Evolutionary conservation across 1,140 invertebrate genomes (phyloP).

Genomic region (Listronotus bonariensis): DNA sequence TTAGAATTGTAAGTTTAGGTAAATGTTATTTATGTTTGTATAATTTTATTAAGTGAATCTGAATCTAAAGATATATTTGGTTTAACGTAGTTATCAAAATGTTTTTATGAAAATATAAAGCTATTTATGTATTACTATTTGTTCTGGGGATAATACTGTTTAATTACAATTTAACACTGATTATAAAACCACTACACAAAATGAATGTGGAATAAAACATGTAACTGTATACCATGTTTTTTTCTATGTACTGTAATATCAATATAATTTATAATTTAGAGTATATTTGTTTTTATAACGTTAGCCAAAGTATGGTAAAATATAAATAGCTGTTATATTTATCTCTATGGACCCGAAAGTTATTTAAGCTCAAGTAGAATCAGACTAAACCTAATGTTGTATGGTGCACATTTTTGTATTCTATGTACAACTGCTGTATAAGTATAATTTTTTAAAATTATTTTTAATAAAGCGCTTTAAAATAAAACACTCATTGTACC

Average conservation of each 20-base stretch:
- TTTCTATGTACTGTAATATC: neutral
- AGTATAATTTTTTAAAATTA: constrained; percentile 1
- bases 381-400: constrained; percentile 6
- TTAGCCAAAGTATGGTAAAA: constrained; percentile 1
- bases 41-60: constrained; percentile 37
- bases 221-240: neutral
- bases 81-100: constrained; percentile 35
- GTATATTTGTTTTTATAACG: neutral
- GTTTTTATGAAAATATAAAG: constrained; percentile 5
- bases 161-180: too few relatives aligned
- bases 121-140: too few relatives aligned
- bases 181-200: too few relatives aligned
- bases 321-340: constrained; percentile 8
- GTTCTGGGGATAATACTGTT: too few relatives aligned
- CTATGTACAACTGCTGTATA: neutral
- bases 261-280: too few relatives aligned
- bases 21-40: constrained; percentile 46
- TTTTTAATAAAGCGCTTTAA: neutral
- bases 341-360: constrained; percentile 32
- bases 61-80: constrained; percentile 28
- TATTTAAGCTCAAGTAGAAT: constrained; percentile 32
- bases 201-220: neutral
- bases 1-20: constrained; percentile 40
- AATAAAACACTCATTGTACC: neutral
- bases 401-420: neutral